Evolutionary conservation across 1,140 invertebrate species (phyloP).

Genomic region (Ylistrum balloti): DNA sequence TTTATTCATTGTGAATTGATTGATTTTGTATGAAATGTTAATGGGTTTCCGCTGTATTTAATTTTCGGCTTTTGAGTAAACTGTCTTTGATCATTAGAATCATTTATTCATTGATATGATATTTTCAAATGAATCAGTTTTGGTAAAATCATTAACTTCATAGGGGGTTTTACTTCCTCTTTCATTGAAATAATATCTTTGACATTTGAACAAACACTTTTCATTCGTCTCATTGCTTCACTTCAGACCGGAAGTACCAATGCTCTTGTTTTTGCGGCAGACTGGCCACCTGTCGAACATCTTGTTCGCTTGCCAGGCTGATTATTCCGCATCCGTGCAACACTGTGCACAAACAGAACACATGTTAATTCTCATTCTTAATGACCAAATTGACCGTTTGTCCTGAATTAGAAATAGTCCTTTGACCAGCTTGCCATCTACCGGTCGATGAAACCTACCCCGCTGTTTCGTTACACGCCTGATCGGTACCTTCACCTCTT

Average conservation of each 20-base stretch:
- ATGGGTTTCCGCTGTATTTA: background rate
- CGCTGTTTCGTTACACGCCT: background rate
- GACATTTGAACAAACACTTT: constrained; percentile 13
- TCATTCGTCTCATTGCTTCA: background rate
- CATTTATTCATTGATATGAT: background rate
- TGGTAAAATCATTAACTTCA: background rate
- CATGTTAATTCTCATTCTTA: background rate
- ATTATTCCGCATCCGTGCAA: background rate
- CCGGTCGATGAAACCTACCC: constrained; percentile 18
- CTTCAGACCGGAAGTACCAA: background rate
- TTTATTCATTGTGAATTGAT: background rate
- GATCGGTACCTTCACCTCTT: background rate
- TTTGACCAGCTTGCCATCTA: background rate
- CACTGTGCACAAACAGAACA: background rate
- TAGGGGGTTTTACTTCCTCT: background rate
- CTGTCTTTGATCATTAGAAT: background rate
- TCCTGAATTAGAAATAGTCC: background rate
- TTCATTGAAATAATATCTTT: background rate
- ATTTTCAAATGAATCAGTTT: background rate
- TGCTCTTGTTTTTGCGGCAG: background rate
- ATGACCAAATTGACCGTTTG: background rate
- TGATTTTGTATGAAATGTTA: background rate
- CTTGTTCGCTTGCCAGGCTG: background rate
- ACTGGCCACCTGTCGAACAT: background rate
- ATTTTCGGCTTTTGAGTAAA: background rate